Evolutionary conservation across 2,888 invertebrate species (phyloP), one percentile per base, ranked within the genome.

Genomic region (Onchidella celtica): DNA sequence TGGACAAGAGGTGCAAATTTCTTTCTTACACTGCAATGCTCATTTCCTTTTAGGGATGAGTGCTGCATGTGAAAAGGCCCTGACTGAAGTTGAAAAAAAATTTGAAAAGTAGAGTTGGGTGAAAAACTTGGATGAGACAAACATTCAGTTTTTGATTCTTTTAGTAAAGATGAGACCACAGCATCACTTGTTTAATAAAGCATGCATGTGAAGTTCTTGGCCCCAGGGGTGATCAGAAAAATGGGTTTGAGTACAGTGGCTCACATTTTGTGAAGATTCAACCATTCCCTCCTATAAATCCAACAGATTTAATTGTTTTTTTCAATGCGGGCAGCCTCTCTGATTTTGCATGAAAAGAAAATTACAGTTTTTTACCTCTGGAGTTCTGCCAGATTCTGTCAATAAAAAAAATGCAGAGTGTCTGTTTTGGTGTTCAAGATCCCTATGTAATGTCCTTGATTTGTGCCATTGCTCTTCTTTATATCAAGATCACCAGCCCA

Each of bases 11-110:
- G 9, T 40, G 3, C 27, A 29, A 27, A n/a, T 76, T 40, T 47
- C 36, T 27, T 77, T 77, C 55, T 57, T 77, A 34, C 9, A 68
- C 21, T 77, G 77, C 29, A 77, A 77, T 77, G 77, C 77, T 14
- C 77, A 77, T 32, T 77, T 55, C 27, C 57, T 77, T 24, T 29
- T 77, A 21, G 77, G 77, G n/a, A 2, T 77, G 14, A 55, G 32
- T n/a, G n/a, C 3, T n/a, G 6, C 66, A 21, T 47, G 66, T 47
- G 57, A 32, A 21, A 57, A 68, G 21, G 77, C 68, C 21, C 29
- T 77, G 14, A 14, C 24, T 47, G 11, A 21, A 21, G 32, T 32
- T 29, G 77, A 77, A n/a, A 9, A 47, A 24, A 32, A 63, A 27
- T 6, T 66, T 3, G 29, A 38, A 47, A 11, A 3, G 34, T 17